Evolutionary conservation across 92 coral and sea anemone species (phyloP).

Genomic region (Actinernus sp.): DNA sequence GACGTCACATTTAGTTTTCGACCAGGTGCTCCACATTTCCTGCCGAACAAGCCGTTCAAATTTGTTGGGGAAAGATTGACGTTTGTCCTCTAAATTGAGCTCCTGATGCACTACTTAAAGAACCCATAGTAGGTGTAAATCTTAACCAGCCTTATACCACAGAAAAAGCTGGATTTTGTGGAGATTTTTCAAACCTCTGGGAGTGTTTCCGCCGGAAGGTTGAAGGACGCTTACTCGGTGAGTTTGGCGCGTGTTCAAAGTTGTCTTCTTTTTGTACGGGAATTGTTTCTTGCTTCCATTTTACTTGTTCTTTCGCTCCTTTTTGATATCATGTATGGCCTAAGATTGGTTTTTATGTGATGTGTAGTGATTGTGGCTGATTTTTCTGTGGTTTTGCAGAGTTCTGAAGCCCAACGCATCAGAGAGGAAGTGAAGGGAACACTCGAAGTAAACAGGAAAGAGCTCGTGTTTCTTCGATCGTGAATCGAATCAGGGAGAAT

Average conservation of each 20-base stretch:
- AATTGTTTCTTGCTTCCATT: conserved; percentile 4
- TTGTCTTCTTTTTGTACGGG: conserved; percentile 23
- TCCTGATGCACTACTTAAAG: conserved; percentile 1
- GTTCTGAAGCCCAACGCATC: background rate
- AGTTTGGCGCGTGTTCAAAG: conserved; percentile 31
- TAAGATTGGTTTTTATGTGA: background rate
- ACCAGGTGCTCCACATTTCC: conserved; percentile 93
- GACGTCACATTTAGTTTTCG: conserved; percentile 90
- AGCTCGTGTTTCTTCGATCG: no score
- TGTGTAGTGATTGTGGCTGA: background rate
- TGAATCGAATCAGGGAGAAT: no score
- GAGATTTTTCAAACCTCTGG: no score
- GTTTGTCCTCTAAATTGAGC: conserved; percentile 2
- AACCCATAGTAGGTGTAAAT: no score
- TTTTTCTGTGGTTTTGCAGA: background rate
- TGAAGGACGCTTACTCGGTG: conserved; percentile 21
- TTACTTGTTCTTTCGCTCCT: background rate
- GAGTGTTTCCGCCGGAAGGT: conserved; percentile 85
- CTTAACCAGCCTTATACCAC: no score
- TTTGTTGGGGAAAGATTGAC: background rate
- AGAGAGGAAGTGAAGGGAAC: conserved; percentile 10
- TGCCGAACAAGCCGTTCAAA: conserved; percentile 20
- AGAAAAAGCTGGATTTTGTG: no score
- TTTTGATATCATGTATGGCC: background rate
- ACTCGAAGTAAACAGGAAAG: conserved; percentile 13